Evolutionary conservation across 1,140 invertebrate species (phyloP).

Genomic region (Phenacoccus solenopsis): DNA sequence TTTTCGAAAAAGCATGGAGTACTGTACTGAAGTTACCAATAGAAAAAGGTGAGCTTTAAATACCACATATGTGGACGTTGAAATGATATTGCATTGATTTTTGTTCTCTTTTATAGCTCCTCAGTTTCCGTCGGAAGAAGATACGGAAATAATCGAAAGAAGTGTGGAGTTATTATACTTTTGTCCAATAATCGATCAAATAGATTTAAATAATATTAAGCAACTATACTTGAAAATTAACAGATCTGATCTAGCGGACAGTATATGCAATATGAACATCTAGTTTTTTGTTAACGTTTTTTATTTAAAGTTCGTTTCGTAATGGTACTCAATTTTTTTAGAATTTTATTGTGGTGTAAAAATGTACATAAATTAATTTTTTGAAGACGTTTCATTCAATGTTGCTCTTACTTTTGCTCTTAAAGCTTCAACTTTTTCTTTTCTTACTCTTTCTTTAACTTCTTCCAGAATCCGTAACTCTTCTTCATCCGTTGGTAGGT

Average conservation of each 20-base stretch:
- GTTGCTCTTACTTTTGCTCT: background rate
- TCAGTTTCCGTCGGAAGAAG: constrained; percentile 11
- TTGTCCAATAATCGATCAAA: constrained; percentile 20
- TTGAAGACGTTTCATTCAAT: background rate
- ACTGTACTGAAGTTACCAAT: constrained; percentile 11
- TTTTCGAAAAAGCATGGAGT: constrained; percentile 22
- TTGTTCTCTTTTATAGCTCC: background rate
- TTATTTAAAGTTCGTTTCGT: background rate
- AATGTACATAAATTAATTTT: background rate
- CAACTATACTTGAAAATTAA: constrained; percentile 15
- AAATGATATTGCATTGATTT: background rate
- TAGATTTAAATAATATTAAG: constrained; percentile 15
- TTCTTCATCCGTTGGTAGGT: constrained; percentile 31
- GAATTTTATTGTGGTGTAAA: background rate
- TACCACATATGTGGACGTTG: background rate
- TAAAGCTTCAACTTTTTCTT: constrained; percentile 17
- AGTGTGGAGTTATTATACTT: constrained; percentile 19
- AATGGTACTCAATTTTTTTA: background rate
- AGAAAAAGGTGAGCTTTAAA: constrained; percentile 8
- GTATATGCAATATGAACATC: background rate
- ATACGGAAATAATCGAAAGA: constrained; percentile 17
- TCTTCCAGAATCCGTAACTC: constrained; percentile 11
- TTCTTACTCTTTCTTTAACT: constrained; percentile 5
- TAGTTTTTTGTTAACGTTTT: background rate
- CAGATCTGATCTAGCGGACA: constrained; percentile 7